A percentile compares a stretch with the other conserved stretches of the same genome.
Conservation (phyloP, 2,888 invertebrate species). For the Emmelina monodactyla region DNA sequence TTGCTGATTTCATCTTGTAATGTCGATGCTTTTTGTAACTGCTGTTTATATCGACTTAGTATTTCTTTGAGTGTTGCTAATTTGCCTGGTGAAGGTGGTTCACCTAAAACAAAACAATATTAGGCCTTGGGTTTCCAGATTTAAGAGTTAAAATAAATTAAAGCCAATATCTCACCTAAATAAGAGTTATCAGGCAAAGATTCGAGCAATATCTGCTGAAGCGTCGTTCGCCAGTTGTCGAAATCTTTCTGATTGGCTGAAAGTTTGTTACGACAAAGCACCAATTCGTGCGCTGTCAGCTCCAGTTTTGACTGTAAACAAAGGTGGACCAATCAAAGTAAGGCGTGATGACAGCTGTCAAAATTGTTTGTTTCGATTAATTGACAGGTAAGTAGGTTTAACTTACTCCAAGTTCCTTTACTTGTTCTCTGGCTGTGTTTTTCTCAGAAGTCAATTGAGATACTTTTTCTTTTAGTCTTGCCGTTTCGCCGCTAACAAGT, state of each 20-base stretch:
- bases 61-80: constrained; percentile 48
- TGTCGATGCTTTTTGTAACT: constrained; percentile 37
- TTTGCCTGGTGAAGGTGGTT: constrained; percentile 49
- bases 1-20: constrained; percentile 48
- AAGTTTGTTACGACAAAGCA: constrained; percentile 38
- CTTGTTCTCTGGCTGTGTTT: constrained; percentile 58
- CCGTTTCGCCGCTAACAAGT: constrained; percentile 41
- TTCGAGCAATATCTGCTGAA: constrained; percentile 45
- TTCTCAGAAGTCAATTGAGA: constrained; percentile 51
- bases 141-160: not conserved
- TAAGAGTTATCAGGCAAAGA: constrained; percentile 38
- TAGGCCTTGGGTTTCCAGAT: not conserved
- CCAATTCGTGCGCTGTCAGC: constrained; percentile 50
- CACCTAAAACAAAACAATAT: constrained; percentile 24
- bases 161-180: constrained; percentile 23
- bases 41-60: constrained; percentile 42
- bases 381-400: not conserved
- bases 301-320: constrained; percentile 54
- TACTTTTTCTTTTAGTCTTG: constrained; percentile 46
- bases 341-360: not conserved
- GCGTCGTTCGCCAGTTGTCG: constrained; percentile 42
- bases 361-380: too few species aligned
- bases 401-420: constrained; percentile 58
- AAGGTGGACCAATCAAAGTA: not conserved
- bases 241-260: constrained; percentile 38